phyloP scores from a whole-genome alignment of 2,888 invertebrate species.

The Caenorhabditis macrosperma region DNA sequence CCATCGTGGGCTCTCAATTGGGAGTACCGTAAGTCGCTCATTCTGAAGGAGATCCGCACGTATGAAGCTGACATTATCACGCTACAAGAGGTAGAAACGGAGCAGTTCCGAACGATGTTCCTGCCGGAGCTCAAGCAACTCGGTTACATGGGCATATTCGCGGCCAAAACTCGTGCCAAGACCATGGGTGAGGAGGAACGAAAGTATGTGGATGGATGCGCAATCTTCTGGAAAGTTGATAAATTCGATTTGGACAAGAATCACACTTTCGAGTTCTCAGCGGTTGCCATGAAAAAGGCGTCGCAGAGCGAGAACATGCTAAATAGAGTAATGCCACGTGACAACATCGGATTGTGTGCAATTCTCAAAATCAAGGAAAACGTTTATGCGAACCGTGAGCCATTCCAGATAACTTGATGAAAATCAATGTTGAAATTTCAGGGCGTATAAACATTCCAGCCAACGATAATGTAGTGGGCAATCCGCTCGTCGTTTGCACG shows the following conservation, averaged over 20 bases:
- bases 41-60: conserved; percentile 92
- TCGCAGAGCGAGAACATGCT: conserved; percentile 92
- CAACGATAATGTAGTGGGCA: conserved; percentile 85
- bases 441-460: conserved; percentile 62
- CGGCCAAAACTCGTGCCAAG: conserved; percentile 97
- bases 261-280: conserved; percentile 94
- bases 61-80: conserved; percentile 98
- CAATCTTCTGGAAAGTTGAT: conserved; percentile 89
- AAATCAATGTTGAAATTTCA: background rate
- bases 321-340: conserved; percentile 85
- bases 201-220: conserved; percentile 98
- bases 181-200: conserved; percentile 97
- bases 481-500: conserved; percentile 94
- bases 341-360: conserved; percentile 97
- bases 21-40: conserved; percentile 98
- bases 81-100: conserved; percentile 96
- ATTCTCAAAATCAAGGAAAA: conserved; percentile 94
- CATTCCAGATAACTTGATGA: background rate
- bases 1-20: conserved; percentile 98
- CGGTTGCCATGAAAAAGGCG: conserved; percentile 97
- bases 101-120: conserved; percentile 97
- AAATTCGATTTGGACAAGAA: conserved; percentile 93
- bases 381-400: conserved; percentile 90
- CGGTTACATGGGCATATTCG: conserved; percentile 87
- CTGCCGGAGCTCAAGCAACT: conserved; percentile 92